phyloP scores from a whole-genome alignment of 2,888 invertebrate genomes.

The Athalia rosae region DNA sequence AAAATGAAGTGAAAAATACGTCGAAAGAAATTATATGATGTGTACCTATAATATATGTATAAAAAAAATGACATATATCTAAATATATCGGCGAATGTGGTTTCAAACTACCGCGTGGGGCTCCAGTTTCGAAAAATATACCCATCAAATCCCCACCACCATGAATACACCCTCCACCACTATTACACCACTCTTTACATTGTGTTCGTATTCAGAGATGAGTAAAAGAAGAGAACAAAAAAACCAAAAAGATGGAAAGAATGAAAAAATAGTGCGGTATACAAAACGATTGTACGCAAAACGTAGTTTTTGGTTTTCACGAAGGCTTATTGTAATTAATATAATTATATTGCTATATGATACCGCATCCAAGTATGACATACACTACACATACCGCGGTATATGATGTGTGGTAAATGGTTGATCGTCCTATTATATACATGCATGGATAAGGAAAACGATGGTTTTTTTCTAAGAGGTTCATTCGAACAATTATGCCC shows the following conservation, averaged over 20 bases:
- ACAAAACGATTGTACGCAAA: background rate
- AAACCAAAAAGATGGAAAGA: background rate
- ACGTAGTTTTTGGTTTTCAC: background rate
- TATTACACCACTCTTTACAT: conserved; percentile 24
- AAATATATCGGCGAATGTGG: conserved; percentile 14
- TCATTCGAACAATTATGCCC: too few species aligned
- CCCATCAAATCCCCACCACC: conserved; percentile 12
- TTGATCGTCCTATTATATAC: too few species aligned
- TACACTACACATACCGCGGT: too few species aligned
- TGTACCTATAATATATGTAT: background rate
- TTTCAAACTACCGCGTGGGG: conserved; percentile 20
- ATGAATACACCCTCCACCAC: conserved; percentile 22
- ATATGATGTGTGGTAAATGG: too few species aligned
- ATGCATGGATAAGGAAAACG: too few species aligned
- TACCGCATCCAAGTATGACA: too few species aligned
- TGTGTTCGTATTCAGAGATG: conserved; percentile 30
- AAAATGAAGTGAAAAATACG: background rate
- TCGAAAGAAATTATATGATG: background rate
- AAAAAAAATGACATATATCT: too few species aligned
- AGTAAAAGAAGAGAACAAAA: conserved; percentile 2
- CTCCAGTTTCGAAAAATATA: conserved; percentile 10
- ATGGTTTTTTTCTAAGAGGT: too few species aligned
- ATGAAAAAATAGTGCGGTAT: background rate
- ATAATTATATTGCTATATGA: too few species aligned
- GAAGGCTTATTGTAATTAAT: too few species aligned